Conservation (phyloP, 2,888 invertebrate species). For the Embidobia sp. region DNA sequence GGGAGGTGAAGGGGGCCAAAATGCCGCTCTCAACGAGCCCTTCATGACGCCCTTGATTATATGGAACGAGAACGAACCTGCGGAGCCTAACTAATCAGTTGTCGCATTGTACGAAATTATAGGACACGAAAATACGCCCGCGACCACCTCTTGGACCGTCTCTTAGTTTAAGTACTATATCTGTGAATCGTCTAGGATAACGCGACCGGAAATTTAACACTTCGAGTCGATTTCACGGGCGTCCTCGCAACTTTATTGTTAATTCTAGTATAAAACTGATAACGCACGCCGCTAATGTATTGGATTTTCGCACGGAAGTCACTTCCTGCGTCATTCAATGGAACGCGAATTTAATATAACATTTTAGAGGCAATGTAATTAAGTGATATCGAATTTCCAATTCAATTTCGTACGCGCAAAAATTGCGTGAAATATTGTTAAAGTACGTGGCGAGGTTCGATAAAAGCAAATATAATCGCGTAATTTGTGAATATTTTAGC, state of each 20-base stretch:
- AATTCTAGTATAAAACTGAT: constrained; percentile 60
- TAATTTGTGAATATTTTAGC: no score
- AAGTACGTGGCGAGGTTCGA: no score
- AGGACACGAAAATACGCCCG: constrained; percentile 51
- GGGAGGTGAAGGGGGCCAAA: constrained; percentile 35
- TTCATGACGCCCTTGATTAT: constrained; percentile 54
- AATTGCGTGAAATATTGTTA: neutral
- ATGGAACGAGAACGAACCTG: constrained; percentile 45
- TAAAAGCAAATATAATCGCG: no score
- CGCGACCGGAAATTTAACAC: constrained; percentile 40
- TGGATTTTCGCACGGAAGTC: constrained; percentile 39
- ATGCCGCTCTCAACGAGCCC: constrained; percentile 48
- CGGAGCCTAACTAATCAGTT: constrained; percentile 56
- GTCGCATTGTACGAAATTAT: constrained; percentile 53
- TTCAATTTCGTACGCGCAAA: constrained; percentile 9
- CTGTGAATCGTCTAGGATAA: constrained; percentile 34
- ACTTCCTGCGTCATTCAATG: constrained; percentile 21
- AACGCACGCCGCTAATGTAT: constrained; percentile 34
- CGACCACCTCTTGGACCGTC: no score
- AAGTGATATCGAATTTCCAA: constrained; percentile 30
- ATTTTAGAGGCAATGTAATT: constrained; percentile 25
- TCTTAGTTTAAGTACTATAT: constrained; percentile 52
- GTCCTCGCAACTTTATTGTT: constrained; percentile 46
- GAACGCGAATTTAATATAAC: constrained; percentile 24
- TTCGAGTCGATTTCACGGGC: constrained; percentile 45